These are phyloP conservation scores for Drosophila trapezifrons DNA, from an alignment of 1,140 invertebrate species.

Conservation along the genomic window DNA sequence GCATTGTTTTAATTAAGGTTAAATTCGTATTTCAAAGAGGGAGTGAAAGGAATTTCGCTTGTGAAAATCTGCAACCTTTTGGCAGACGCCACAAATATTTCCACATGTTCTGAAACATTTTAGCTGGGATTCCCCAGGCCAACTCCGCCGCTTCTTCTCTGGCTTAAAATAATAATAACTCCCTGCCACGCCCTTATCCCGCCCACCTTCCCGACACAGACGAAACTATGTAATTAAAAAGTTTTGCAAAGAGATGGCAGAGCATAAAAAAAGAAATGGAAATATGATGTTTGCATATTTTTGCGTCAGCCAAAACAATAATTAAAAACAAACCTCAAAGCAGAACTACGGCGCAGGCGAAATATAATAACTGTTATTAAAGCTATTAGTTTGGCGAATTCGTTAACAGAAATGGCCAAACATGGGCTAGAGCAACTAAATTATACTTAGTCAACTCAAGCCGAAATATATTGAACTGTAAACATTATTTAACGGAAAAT, in stretches of 20 bases:
- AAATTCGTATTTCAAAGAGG: slow-evolving; percentile 9
- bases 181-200: not conserved
- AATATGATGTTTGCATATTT: slow-evolving; percentile 51
- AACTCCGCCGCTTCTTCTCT: slow-evolving; percentile 4
- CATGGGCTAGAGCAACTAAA: slow-evolving; percentile 15
- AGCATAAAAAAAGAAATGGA: slow-evolving; percentile 18
- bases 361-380: slow-evolving; percentile 41
- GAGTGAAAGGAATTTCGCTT: not conserved
- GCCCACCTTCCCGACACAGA: slow-evolving; percentile 8
- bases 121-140: slow-evolving; percentile 1
- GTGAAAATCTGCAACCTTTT: not conserved
- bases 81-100: slow-evolving; percentile 12
- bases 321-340: slow-evolving; percentile 51
- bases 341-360: slow-evolving; percentile 6
- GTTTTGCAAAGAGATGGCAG: slow-evolving; percentile 51
- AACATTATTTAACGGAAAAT: no score
- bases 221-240: slow-evolving; percentile 73
- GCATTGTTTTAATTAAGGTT: slow-evolving; percentile 36
- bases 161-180: slow-evolving; percentile 20
- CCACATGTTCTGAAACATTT: slow-evolving; percentile 20
- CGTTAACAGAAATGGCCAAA: slow-evolving; percentile 6
- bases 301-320: slow-evolving; percentile 47
- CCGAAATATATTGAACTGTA: slow-evolving; percentile 2
- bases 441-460: slow-evolving; percentile 38
- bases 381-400: slow-evolving; percentile 25